Conservation (phyloP, 2,888 invertebrate genomes). For the Bembecia ichneumoniformis region DNA sequence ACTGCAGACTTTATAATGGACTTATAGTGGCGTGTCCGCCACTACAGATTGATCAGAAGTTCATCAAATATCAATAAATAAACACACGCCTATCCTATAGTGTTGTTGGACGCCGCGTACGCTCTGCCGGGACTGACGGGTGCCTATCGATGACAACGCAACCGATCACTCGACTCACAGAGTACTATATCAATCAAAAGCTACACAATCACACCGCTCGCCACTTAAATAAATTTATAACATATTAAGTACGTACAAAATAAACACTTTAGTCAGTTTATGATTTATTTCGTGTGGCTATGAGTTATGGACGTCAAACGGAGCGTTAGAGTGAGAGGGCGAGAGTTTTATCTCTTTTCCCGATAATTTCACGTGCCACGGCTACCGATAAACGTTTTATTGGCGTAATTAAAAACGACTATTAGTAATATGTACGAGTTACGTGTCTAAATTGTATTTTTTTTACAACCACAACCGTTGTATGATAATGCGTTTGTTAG, state of each 20-base stretch:
- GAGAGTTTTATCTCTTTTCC: conserved; percentile 48
- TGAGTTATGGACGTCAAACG: conserved; percentile 63
- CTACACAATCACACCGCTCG: conserved; percentile 60
- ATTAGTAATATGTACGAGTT: conserved; percentile 50
- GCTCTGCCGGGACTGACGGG: not conserved
- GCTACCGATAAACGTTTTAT: conserved; percentile 66
- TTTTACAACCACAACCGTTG: conserved; percentile 33
- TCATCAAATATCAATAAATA: no score
- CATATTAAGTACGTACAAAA: conserved; percentile 70
- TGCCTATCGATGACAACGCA: conserved; percentile 39
- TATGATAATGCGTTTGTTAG: conserved; percentile 34
- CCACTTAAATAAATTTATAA: conserved; percentile 73
- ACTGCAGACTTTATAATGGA: no score
- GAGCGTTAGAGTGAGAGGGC: conserved; percentile 46
- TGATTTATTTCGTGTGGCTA: conserved; percentile 67
- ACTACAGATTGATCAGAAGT: no score
- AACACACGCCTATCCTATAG: not conserved
- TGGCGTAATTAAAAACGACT: conserved; percentile 61
- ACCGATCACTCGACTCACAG: conserved; percentile 47
- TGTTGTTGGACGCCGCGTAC: no score
- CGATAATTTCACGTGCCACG: conserved; percentile 58
- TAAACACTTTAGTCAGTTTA: conserved; percentile 66
- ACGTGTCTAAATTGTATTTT: conserved; percentile 27
- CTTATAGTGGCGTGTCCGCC: no score
- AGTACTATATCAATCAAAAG: conserved; percentile 66